phyloP scores from a whole-genome alignment of 2,797 vertebrate genomes.

The Karalla daura region DNA sequence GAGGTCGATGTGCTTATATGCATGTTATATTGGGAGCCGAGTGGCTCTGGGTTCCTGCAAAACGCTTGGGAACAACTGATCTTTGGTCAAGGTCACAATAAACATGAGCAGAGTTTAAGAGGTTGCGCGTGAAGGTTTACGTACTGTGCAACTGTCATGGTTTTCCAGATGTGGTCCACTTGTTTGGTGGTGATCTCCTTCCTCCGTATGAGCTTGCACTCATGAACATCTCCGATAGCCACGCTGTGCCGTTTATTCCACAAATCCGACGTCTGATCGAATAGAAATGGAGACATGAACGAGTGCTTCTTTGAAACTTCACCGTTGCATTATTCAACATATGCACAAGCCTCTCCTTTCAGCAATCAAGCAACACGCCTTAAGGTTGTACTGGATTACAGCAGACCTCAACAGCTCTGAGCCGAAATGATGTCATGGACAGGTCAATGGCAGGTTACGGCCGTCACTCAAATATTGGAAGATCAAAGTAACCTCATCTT shows the following conservation, averaged over 20 bases:
- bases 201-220: slow-evolving; percentile 89
- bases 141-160: slow-evolving; percentile 83
- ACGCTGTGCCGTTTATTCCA: slow-evolving; percentile 97
- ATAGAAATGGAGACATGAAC: background rate
- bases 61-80: background rate
- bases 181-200: slow-evolving; percentile 88
- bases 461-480: no score
- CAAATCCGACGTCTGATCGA: slow-evolving; percentile 78
- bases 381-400: no score
- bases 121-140: slow-evolving; percentile 14
- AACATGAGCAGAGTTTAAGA: background rate
- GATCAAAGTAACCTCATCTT: no score
- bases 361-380: no score
- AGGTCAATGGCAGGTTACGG: no score
- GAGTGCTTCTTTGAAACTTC: background rate
- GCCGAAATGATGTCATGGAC: no score
- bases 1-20: background rate
- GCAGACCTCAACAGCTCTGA: no score
- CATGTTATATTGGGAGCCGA: background rate
- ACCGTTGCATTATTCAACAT: background rate
- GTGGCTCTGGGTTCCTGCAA: background rate
- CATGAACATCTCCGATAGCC: slow-evolving; percentile 92
- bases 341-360: no score
- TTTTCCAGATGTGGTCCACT: slow-evolving; percentile 93
- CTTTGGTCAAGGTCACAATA: background rate